phyloP scores from a whole-genome alignment of 2,113 vertebrate species.

The Gorsachius goisagi region DNA sequence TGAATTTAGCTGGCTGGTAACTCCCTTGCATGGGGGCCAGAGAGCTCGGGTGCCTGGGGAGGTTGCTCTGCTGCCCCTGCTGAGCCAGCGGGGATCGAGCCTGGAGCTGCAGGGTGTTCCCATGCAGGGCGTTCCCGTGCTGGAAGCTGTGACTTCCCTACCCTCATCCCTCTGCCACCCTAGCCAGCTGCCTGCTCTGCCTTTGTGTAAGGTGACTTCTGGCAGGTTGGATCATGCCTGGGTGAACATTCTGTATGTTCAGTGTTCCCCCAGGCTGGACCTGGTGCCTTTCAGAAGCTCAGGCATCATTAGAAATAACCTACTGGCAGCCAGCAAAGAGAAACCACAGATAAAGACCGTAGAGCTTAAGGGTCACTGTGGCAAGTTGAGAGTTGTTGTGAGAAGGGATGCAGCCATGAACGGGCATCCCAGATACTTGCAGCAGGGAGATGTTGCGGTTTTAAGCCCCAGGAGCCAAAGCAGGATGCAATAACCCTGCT shows the following conservation, averaged over 20 bases:
- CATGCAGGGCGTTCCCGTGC: fast-evolving
- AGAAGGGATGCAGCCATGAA: background rate
- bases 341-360: background rate
- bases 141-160: background rate
- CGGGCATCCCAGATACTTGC: background rate
- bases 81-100: background rate
- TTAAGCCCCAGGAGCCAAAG: background rate
- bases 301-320: background rate
- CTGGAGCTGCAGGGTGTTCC: background rate
- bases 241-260: background rate
- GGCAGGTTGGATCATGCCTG: background rate
- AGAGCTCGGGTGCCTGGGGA: background rate
- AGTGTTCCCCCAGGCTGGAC: background rate
- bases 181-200: background rate
- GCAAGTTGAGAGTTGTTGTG: background rate
- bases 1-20: background rate
- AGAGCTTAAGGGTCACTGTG: background rate
- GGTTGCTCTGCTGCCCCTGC: background rate
- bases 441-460: background rate
- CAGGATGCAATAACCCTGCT: background rate
- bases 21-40: background rate
- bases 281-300: background rate
- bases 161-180: background rate
- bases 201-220: background rate
- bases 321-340: background rate